A percentile compares a stretch with the other conserved stretches of the same genome.
These are phyloP conservation scores for Antheraea yamamai DNA, from an alignment of 2,888 invertebrate species.

Conservation along the genomic window DNA sequence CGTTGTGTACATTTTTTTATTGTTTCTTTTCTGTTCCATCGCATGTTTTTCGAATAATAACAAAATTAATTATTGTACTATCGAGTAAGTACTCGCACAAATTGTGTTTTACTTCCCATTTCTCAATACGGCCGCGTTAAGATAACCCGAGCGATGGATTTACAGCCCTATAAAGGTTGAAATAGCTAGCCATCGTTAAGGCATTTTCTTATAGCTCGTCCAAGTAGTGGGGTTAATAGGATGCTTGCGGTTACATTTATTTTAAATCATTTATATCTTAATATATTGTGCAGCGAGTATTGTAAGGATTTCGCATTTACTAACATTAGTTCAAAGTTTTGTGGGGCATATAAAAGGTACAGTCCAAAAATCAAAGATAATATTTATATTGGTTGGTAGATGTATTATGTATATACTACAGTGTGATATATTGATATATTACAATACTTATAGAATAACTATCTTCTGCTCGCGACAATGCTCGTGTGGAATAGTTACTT, in stretches of 20 bases:
- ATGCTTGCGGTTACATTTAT: background rate
- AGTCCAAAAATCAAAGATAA: too few relatives aligned
- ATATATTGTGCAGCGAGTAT: background rate
- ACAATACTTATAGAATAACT: too few relatives aligned
- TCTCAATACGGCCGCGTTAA: background rate
- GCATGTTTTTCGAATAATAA: background rate
- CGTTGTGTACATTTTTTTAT: background rate
- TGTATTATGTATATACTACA: too few relatives aligned
- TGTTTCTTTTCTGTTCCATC: background rate
- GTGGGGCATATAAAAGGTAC: too few relatives aligned
- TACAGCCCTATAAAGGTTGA: constrained; percentile 13
- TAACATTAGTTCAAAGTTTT: background rate
- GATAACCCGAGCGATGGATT: constrained; percentile 6
- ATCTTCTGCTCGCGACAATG: too few relatives aligned
- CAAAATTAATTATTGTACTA: background rate
- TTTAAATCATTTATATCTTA: constrained; percentile 2
- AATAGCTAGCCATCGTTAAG: constrained; percentile 11
- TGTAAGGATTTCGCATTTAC: background rate
- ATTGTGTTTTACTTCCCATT: background rate
- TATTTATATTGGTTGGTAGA: too few relatives aligned
- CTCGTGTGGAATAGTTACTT: too few relatives aligned
- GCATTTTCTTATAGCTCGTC: background rate
- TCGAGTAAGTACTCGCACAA: background rate
- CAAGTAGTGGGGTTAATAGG: constrained; percentile 10
- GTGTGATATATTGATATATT: too few relatives aligned